Conservation (phyloP, 1,140 invertebrate species). For the Cydia pomonella region DNA sequence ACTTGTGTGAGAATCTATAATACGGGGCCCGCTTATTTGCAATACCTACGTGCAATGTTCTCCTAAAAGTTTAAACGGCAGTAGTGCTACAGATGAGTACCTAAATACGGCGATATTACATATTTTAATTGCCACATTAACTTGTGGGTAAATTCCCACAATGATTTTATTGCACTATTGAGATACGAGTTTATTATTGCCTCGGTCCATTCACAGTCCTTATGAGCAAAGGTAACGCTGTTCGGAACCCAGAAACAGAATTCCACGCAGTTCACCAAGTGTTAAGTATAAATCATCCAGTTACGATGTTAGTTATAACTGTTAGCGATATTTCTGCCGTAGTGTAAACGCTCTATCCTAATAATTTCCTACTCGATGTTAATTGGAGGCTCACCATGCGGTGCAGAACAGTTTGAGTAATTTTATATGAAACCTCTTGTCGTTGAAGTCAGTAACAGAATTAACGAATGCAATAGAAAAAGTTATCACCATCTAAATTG, state of each 20-base stretch:
- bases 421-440: no score
- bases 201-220: not conserved
- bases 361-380: no score
- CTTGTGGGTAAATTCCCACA: constrained; percentile 6
- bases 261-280: not conserved
- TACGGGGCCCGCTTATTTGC: no score
- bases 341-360: not conserved
- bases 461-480: no score
- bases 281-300: not conserved
- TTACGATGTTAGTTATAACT: not conserved
- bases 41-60: not conserved
- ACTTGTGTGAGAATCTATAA: no score
- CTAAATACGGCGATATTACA: not conserved
- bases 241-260: not conserved
- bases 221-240: not conserved
- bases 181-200: not conserved
- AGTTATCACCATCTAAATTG: no score
- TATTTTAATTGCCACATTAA: not conserved
- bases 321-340: not conserved
- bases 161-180: constrained; percentile 16
- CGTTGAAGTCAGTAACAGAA: no score
- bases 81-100: not conserved
- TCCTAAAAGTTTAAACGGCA: not conserved
- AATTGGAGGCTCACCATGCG: no score
- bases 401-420: no score